Conservation (phyloP, 2,113 vertebrate genomes). For the Tenebrosternarchus preto region DNA sequence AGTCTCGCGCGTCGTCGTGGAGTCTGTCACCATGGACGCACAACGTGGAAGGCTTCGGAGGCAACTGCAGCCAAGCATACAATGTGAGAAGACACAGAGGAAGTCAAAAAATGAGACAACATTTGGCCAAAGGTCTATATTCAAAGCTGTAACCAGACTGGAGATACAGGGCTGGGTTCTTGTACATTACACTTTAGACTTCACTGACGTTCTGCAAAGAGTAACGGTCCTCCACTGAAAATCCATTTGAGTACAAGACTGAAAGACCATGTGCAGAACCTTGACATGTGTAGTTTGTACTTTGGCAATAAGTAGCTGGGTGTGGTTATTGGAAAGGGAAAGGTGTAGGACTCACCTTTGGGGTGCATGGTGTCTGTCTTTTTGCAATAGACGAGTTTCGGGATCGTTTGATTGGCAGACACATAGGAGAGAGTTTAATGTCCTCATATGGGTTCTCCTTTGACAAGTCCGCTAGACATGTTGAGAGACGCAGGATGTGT, state of each 20-base stretch:
- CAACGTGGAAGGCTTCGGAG: slow-evolving; percentile 81
- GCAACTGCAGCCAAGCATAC: slow-evolving; percentile 71
- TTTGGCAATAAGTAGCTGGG: no score
- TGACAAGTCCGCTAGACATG: slow-evolving; percentile 67
- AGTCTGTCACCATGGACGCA: slow-evolving; percentile 73
- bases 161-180: no score
- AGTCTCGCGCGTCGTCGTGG: slow-evolving; percentile 60
- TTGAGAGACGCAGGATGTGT: not conserved
- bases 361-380: slow-evolving; percentile 26
- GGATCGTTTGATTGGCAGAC: slow-evolving; percentile 76
- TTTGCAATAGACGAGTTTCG: slow-evolving; percentile 77
- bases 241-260: no score
- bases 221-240: no score
- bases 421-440: slow-evolving; percentile 77
- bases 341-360: slow-evolving; percentile 60
- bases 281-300: no score
- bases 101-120: not conserved
- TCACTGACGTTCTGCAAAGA: no score
- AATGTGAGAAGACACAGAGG: not conserved
- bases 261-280: no score
- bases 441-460: slow-evolving; percentile 89
- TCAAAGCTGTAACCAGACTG: no score
- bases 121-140: not conserved
- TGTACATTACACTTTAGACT: no score
- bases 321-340: not conserved